A percentile compares a stretch with the other conserved stretches of the same genome.
Evolutionary conservation across 2,888 invertebrate species (phyloP).

Genomic region (Geophilus truncorum): DNA sequence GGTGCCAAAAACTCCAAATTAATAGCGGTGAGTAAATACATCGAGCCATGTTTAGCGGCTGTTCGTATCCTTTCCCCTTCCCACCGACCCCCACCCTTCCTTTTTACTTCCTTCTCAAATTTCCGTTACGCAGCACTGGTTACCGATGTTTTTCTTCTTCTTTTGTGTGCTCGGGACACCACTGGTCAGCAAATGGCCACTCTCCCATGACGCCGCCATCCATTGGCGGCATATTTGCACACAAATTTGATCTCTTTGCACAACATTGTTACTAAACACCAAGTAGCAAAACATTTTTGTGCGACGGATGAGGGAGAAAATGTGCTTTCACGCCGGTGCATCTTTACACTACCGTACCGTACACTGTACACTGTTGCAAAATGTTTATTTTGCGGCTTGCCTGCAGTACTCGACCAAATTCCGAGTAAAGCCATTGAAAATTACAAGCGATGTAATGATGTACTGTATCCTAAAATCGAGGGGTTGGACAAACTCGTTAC

Average conservation of each 20-base stretch:
- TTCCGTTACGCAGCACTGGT: conserved; percentile 8
- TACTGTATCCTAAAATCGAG: too few species aligned
- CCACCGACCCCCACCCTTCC: background rate
- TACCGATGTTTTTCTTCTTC: background rate
- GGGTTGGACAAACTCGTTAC: too few species aligned
- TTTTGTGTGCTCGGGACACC: background rate
- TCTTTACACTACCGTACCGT: too few species aligned
- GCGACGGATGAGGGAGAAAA: too few species aligned
- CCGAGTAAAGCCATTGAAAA: too few species aligned
- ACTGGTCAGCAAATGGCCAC: conserved; percentile 2
- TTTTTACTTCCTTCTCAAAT: background rate
- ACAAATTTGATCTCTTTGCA: background rate
- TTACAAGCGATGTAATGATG: too few species aligned
- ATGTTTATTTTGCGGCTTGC: too few species aligned
- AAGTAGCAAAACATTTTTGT: background rate
- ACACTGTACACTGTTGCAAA: too few species aligned
- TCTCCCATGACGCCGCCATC: background rate
- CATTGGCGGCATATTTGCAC: background rate
- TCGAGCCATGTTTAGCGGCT: background rate
- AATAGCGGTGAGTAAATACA: background rate
- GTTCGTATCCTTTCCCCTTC: background rate
- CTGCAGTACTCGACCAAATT: too few species aligned
- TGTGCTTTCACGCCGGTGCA: background rate
- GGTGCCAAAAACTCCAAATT: background rate
- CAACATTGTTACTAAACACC: background rate